Evolutionary conservation across 2,113 vertebrate species (phyloP), one percentile per base, ranked within the genome.

Genomic region (Turdus rufiventris): DNA sequence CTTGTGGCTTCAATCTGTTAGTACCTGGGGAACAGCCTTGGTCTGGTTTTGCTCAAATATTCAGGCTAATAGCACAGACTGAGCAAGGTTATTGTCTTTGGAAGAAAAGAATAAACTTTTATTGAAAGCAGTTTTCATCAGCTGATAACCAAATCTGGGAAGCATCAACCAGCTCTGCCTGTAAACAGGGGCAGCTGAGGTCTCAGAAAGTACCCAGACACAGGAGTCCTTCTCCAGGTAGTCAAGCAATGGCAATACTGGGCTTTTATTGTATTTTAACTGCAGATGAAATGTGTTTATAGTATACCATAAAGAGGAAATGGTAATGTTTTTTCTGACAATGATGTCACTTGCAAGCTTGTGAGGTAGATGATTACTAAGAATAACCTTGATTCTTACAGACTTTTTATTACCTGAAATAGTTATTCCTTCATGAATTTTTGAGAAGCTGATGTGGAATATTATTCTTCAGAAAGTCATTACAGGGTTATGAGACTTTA

Each of bases 401-500:
- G 29, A 19, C 15, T 48, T 91, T 85, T 60, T 81, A 65, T 93
- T 73, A 58, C 38, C 36, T 80, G 24, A 65, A 88, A 43, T 78
- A 85, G 28, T 92, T 82, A 31, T 82, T 88, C 17, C 61, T 93
- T 91, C 48, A 28, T 94, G 54, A 90, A 48, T 90, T 93, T 95
- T 94, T 90, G 87, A 93, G 87, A 68, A 96, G 63, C 42, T 81
- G 60, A 36, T 88, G 77, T 67, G 58, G 42, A 93, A 26, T 85
- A 56, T 74, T 83, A 68, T 93, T 58, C 74, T 91, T 93, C 63
- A 94, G 63, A 72, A 87, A 75, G 65, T 95, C 85, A 71, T 93
- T 80, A 94, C 72, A 91, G 83, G 67, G 85, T 93, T 95, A 93
- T 93, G 96, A 97, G 91, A 75, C 96, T 93, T 96, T 89, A 65